Base-by-base conservation (phyloP, 2,113 vertebrate species). In the Odontesthes bonariensis region DNA sequence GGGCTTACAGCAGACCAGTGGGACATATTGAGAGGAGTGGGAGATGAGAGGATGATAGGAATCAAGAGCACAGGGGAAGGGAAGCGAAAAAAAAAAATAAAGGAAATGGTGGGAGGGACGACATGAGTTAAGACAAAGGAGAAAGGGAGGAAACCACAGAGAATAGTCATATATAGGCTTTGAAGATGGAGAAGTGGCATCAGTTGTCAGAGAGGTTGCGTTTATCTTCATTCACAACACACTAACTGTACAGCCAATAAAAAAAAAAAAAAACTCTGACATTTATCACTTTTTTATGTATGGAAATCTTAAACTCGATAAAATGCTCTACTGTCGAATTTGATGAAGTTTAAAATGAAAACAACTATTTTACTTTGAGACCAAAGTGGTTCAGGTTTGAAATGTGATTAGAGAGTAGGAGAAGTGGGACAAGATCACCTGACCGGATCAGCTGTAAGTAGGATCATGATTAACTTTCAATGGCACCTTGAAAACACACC, bases 291-390 rank as follows among this genome's bases (percentile, higher is more conserved):
- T 58, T 81, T 27, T 13, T 31, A 12, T 3, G 22, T 8, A 31
- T 31, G 23, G 22, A 62, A 85, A 82, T 85, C n/a, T 73, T 40
- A 51, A 82, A 71, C 73, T 73, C 70, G 54, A 68, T 69, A 79
- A 79, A 82, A 75, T 22, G 31, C 77, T 82, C 58, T 79, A 68
- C 10, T 73, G n/a, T 22, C 20, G 67, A 69, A 69, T 82, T 75
- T 68, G 16, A 14, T 13, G 17, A 69, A 73, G 59, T 53, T 71
- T 35, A 14, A 75, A 65, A 55, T 53, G 46, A 72, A 53, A 27
- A 2, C 9, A 3, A 19, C 32, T 51, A 3, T 56, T 31, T 32
- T 56, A 8, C 7, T 8, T 22, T 31, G 42, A 31, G 60, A 46
- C 6, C 27, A 17, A n/a, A 17, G 23, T 31, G 23, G 20, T 13